These are phyloP conservation scores for Oxytorus armatus DNA, from an alignment of 2,888 invertebrate genomes.

Conservation along the genomic window DNA sequence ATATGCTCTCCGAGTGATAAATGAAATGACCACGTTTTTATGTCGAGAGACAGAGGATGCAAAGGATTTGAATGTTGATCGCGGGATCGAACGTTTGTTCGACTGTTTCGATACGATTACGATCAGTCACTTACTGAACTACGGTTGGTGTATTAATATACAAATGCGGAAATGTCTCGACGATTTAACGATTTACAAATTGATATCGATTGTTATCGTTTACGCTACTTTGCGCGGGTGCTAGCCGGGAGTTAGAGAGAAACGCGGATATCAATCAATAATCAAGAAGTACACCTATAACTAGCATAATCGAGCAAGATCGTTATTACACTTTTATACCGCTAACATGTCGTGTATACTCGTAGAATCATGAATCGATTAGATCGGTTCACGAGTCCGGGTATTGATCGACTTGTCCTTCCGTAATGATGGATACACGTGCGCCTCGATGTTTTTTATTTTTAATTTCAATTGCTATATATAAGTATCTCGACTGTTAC, in stretches of 20 bases:
- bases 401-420: slow-evolving; percentile 53
- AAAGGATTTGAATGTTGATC: background rate
- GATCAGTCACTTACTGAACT: slow-evolving; percentile 6
- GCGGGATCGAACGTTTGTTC: slow-evolving; percentile 23
- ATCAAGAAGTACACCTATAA: slow-evolving; percentile 21
- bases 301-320: slow-evolving; percentile 44
- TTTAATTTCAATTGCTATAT: background rate
- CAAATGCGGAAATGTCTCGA: slow-evolving; percentile 50
- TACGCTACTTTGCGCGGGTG: background rate
- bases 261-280: slow-evolving; percentile 48
- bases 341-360: slow-evolving; percentile 3
- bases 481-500: slow-evolving; percentile 6
- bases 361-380: slow-evolving; percentile 49
- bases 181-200: slow-evolving; percentile 42
- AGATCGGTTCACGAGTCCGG: slow-evolving; percentile 52
- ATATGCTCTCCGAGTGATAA: slow-evolving; percentile 2
- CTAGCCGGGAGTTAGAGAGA: background rate
- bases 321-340: slow-evolving; percentile 29
- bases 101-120: background rate
- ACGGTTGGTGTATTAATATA: slow-evolving; percentile 12
- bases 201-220: slow-evolving; percentile 54
- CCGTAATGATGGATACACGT: slow-evolving; percentile 22
- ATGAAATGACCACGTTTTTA: background rate
- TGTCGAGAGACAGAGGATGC: background rate
- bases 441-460: slow-evolving; percentile 3